phyloP scores from a whole-genome alignment of 2,113 vertebrate genomes.

The Abramis brama region DNA sequence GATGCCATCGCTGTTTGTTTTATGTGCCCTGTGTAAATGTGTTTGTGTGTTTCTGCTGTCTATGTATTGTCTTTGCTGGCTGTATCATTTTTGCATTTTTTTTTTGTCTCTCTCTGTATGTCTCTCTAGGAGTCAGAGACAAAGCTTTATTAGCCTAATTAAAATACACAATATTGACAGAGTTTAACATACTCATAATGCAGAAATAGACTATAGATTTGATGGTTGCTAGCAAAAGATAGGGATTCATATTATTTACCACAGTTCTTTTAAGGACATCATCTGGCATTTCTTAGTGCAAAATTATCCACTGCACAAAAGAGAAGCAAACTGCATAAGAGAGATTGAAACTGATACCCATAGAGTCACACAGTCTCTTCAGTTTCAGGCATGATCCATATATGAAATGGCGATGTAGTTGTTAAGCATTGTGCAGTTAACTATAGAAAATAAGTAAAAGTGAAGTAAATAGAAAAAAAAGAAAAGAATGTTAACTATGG shows the following conservation, averaged over 20 bases:
- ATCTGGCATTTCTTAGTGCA: not conserved
- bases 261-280: not conserved
- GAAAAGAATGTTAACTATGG: too few species aligned
- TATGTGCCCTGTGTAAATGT: slow-evolving; percentile 45
- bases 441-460: not conserved
- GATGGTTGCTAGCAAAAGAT: not conserved
- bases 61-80: not conserved
- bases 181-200: not conserved
- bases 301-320: not conserved
- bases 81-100: not conserved
- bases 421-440: not conserved
- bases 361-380: not conserved
- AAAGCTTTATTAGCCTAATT: not conserved
- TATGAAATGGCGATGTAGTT: not conserved
- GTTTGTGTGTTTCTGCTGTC: slow-evolving; percentile 2
- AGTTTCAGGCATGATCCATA: not conserved
- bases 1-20: slow-evolving; percentile 29
- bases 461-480: not conserved
- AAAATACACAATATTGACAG: not conserved
- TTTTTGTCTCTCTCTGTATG: not conserved
- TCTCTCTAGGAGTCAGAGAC: not conserved
- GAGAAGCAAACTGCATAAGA: not conserved
- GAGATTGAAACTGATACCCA: too few species aligned
- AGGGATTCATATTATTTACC: not conserved
- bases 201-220: not conserved